Percentiles rank a stretch among this genome's conserved stretches.
Conservation (phyloP, 2,797 vertebrate species). For the Bradypus variegatus region DNA sequence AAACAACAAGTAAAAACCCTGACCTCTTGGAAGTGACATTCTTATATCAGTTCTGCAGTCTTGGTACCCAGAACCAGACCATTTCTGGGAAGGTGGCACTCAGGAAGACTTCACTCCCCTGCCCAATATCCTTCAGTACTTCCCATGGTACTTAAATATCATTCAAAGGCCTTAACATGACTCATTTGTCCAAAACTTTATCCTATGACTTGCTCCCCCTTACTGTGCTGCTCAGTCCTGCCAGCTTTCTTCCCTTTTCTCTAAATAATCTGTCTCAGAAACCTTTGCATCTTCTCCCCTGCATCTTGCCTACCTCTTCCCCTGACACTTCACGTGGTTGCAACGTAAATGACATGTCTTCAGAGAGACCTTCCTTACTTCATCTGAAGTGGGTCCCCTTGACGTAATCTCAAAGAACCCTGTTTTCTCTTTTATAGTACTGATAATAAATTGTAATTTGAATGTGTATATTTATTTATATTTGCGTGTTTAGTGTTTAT, state of each 20-base stretch:
- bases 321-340: not conserved
- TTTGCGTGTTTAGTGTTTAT: slow-evolving; percentile 8
- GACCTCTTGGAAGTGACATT: slow-evolving; percentile 19
- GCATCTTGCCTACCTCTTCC: not conserved
- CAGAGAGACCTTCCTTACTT: not conserved
- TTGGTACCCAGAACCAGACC: not conserved
- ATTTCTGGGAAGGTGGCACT: not conserved
- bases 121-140: not conserved
- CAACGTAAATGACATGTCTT: slow-evolving; percentile 16
- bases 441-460: not conserved
- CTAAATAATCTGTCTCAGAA: not conserved
- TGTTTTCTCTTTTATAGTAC: not conserved
- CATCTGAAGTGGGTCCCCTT: not conserved
- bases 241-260: not conserved
- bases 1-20: too few species aligned
- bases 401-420: not conserved
- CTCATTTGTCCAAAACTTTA: not conserved
- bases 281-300: not conserved
- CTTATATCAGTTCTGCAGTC: not conserved
- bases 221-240: not conserved
- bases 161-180: not conserved
- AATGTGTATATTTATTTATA: not conserved
- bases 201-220: not conserved
- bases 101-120: slow-evolving; percentile 20
- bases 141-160: not conserved